Base-by-base conservation (phyloP, 2,797 vertebrate species). In the Spea hammondii region DNA sequence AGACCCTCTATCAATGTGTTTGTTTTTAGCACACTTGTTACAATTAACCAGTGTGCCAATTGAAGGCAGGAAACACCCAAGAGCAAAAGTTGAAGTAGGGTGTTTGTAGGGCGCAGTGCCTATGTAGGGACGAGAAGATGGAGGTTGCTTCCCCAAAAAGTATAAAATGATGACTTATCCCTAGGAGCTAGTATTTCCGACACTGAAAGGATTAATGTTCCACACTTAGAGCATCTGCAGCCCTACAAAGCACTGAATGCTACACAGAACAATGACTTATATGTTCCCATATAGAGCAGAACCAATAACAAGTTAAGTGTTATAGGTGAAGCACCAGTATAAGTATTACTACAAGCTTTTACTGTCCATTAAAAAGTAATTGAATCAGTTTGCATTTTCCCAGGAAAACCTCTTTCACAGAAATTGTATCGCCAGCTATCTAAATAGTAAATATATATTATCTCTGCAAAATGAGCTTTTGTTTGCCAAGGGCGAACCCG, bases 341-440 rank as follows among this genome's bases (percentile, higher is more conserved):
- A 93, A 88, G 89, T 90, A 88, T 91, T 90, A 91, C 89, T 89
- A 88, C 91, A 90, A 77, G 85, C 90, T 91, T 91, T 90, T 87
- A 88, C 84, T 90, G 91, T 94, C 94, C 93, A 95, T 95, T 95
- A 95, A 92, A 89, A 92, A 86, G 91, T 94, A 93, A 92, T 91
- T 90, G 87, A 92, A 94, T 95, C 89, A 93, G 87, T 86, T 91
- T 85, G 89, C 92, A 89, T 94, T 89, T 92, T 89, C 80, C 75
- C 89, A 80, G 85, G 77, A 88, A 92, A 93, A 94, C 91, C 90
- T 92, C 91, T 92, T 92, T 93, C 89, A 89, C 86, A 91, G 87
- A 92, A 91, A 92, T 92, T 90, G 90, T 91, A 93, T 88, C 91
- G 89, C 90, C 87, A 80, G 90, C 87, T 87, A 91, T 91, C 90